phyloP scores from a whole-genome alignment of 2,888 invertebrate genomes.

The Venustoraphidia nigricollis region DNA sequence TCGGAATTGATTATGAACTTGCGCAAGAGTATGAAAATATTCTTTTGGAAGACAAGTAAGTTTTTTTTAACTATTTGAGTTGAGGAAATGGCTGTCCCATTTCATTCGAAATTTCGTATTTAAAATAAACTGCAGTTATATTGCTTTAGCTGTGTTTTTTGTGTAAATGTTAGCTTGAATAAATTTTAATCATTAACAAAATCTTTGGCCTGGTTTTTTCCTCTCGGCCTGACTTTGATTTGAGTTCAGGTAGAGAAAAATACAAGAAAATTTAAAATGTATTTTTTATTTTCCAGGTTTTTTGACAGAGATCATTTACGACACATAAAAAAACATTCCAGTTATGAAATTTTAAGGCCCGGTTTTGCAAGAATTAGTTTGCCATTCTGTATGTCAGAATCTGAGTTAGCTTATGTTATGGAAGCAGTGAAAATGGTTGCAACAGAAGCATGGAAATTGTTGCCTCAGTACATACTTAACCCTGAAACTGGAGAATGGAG shows the following conservation, averaged over 20 bases:
- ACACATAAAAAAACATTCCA: conserved; percentile 24
- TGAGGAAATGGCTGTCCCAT: too few relatives aligned
- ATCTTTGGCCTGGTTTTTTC: too few relatives aligned
- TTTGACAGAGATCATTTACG: background rate
- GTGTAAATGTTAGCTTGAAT: too few relatives aligned
- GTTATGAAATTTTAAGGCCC: conserved; percentile 59
- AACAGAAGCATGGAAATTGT: conserved; percentile 74
- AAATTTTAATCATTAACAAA: too few relatives aligned
- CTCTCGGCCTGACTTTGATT: too few relatives aligned
- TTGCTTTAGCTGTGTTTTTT: too few relatives aligned
- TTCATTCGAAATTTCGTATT: too few relatives aligned
- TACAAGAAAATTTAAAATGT: too few relatives aligned
- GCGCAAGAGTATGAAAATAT: conserved; percentile 60
- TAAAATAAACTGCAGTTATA: too few relatives aligned
- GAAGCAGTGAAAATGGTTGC: conserved; percentile 79
- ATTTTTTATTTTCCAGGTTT: conserved; percentile 1
- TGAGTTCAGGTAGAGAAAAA: too few relatives aligned
- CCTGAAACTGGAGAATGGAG: conserved; percentile 82
- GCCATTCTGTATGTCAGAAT: conserved; percentile 70
- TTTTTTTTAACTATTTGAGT: background rate
- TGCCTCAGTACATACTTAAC: conserved; percentile 78
- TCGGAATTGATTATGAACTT: conserved; percentile 67
- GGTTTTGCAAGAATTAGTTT: conserved; percentile 76
- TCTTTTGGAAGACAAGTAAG: conserved; percentile 43
- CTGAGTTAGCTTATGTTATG: conserved; percentile 64